Evolutionary conservation across 2,888 invertebrate genomes (phyloP).

Genomic region (Schizotus pectinicornis): DNA sequence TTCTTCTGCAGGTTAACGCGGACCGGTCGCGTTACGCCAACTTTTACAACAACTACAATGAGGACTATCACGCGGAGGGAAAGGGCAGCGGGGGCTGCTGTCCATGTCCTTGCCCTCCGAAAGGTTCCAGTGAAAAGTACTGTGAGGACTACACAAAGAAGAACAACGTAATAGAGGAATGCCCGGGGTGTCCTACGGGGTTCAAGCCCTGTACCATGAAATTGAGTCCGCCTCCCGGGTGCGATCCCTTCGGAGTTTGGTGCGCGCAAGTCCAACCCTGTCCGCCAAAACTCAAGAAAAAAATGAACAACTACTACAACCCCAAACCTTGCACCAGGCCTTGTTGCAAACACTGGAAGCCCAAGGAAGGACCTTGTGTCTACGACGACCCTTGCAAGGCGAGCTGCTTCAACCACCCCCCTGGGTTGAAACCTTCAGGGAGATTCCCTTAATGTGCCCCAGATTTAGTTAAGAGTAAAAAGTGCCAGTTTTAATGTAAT

Average conservation of each 20-base stretch:
- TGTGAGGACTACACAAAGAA: constrained; percentile 43
- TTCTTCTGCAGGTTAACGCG: constrained; percentile 33
- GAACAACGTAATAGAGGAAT: constrained; percentile 8
- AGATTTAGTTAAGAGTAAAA: constrained; percentile 11
- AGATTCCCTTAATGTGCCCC: constrained; percentile 19
- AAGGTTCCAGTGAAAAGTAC: constrained; percentile 1
- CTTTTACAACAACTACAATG: constrained; percentile 54
- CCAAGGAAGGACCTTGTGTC: constrained; percentile 49
- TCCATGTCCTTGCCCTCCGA: not conserved
- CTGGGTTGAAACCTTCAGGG: constrained; percentile 40
- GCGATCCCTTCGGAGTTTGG: constrained; percentile 54
- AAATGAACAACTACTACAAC: constrained; percentile 37
- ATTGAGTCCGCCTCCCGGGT: constrained; percentile 47
- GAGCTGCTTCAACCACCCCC: constrained; percentile 53
- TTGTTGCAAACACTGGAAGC: constrained; percentile 55
- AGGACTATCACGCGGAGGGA: constrained; percentile 45
- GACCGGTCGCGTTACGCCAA: constrained; percentile 45
- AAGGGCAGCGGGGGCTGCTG: not conserved
- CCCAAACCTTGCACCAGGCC: constrained; percentile 50
- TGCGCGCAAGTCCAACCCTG: constrained; percentile 51
- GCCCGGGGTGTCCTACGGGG: constrained; percentile 51
- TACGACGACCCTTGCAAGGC: constrained; percentile 56
- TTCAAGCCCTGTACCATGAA: constrained; percentile 55
- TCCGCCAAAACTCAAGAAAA: constrained; percentile 49
- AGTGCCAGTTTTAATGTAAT: not conserved